Evolutionary conservation across 2,113 vertebrate species (phyloP), one percentile per base, ranked within the genome.

Genomic region (Benitochromis conjunctus): DNA sequence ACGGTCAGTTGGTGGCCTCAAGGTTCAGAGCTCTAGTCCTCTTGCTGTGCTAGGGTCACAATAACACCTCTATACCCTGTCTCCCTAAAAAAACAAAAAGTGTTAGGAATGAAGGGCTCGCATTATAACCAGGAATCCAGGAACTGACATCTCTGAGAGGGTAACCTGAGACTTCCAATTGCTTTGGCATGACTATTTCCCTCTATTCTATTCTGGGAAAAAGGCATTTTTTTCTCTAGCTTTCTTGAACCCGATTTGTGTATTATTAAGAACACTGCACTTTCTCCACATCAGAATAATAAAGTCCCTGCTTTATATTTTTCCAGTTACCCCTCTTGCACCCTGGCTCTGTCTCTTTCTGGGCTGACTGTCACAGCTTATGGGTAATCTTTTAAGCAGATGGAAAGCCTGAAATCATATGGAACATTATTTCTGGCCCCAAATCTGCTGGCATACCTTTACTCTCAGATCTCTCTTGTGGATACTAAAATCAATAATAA

Each of bases 391-490:
- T 91, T 88, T 83, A 90, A 92, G 87, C 95, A 96, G 94, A 96
- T 96, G 95, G 95, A 95, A 95, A 92, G 87, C 92, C 81, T 95
- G 93, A 92, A 95, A 94, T 94, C 85, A 93, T 90, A 94, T 95
- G 94, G 94, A 95, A 92, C 87, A 84, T 87, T 90, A 92, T 90
- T 92, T 88, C 82, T 95, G 92, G 86, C 92, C 53, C 18, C 64
- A 85, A 83, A 62, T 86, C 81, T 90, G 80, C 71, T 78, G 84
- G 58, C 69, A 2, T 62, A 88, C 88, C 83, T 90, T 89, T 31
- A 71, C 38, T 83, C 82, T 74, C 43, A 79, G 86, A 79, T 82
- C 21, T 82, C 81, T 87, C 77, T 69, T n/a, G 38, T 53, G 41
- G n/a, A 82, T 83, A 69, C 80, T 91, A 74, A 91, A 91, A 83